Conservation (phyloP, 1,140 invertebrate species). For the Conus betulinus region DNA sequence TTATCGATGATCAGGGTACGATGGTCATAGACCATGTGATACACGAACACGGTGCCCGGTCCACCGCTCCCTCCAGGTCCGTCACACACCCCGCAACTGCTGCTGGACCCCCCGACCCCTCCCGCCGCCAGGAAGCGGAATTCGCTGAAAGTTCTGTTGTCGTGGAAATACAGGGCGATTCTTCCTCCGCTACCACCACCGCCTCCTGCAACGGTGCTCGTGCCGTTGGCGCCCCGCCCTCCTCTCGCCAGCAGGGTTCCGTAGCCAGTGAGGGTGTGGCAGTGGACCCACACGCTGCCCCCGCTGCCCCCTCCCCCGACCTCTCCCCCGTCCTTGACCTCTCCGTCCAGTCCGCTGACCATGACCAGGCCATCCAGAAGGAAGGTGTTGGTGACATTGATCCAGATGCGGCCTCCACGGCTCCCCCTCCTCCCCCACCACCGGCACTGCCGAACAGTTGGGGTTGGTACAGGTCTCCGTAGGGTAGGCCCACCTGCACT, state of each 20-base stretch:
- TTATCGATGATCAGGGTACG: slow-evolving; percentile 65
- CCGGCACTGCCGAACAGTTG: slow-evolving; percentile 62
- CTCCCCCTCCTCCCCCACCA: slow-evolving; percentile 56
- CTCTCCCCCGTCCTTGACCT: slow-evolving; percentile 12
- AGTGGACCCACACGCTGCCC: slow-evolving; percentile 65
- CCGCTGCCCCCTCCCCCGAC: slow-evolving; percentile 65
- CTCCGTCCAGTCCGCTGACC: slow-evolving; percentile 58
- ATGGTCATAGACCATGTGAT: slow-evolving; percentile 58
- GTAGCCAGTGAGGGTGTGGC: slow-evolving; percentile 54
- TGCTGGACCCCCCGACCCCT: slow-evolving; percentile 46
- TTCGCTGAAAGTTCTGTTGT: slow-evolving; percentile 63
- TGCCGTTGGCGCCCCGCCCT: slow-evolving; percentile 45
- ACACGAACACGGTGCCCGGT: slow-evolving; percentile 64
- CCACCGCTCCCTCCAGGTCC: slow-evolving; percentile 53
- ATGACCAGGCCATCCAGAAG: slow-evolving; percentile 59
- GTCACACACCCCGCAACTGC: slow-evolving; percentile 41
- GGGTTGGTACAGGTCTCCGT: slow-evolving; percentile 64
- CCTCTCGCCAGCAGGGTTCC: slow-evolving; percentile 56
- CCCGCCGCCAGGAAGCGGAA: slow-evolving; percentile 64
- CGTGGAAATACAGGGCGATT: slow-evolving; percentile 61
- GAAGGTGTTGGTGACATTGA: slow-evolving; percentile 65
- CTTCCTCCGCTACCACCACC: slow-evolving; percentile 64
- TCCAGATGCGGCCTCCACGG: slow-evolving; percentile 65
- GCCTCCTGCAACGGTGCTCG: slow-evolving; percentile 13
- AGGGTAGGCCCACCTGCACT: slow-evolving; percentile 50